Base-by-base conservation (phyloP, 2,113 vertebrate genomes). In the Saimiri boliviensis region DNA sequence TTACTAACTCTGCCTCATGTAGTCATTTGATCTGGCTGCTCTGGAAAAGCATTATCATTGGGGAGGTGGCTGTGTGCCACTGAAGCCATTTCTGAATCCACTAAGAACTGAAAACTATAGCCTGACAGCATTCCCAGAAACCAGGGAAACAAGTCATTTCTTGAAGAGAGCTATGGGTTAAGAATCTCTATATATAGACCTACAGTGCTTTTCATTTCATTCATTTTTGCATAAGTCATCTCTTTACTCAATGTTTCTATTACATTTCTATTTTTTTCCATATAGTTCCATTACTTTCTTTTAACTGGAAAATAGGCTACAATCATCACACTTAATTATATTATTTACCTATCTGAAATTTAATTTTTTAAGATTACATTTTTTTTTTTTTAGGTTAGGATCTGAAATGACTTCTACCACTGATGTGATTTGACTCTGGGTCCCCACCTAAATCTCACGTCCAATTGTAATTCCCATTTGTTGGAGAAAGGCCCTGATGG, bases 61-160 rank as follows among this genome's bases (percentile, higher is more conserved):
- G 19, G 20, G 25, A 60, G 17, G 12, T 95, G 0, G 0, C 8
- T 87, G 2, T 30, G 25, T 40, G 0, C 5, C 14, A 8, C 2
- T 93, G 27, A 54, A 66, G 3, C 14, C 37, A 35, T 68, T 54
- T 12, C 77, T 42, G 6, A 86, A 82, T 6, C 11, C 52, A 30
- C 11, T 89, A 27, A 66, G 32, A 74, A 30, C 1, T 52, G 16
- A 80, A 68, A 0, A 42, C 32, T 79, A 1, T n/a, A 71, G 47
- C 47, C 19, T 74, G 56, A n/a, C 5, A 47, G 58, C 13, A 92
- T 54, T 76, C 8, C 23, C 2, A 85, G 30, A 10, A 77, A 40
- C 17, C 3, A 71, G n/a, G 8, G 17, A 40, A 82, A 54, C 0
- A 45, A 32, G 10, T 35, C 6, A 79, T 40, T 58, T 4, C 27